phyloP scores from a whole-genome alignment of 2,797 vertebrate species.

The Pogonophryne albipinna region DNA sequence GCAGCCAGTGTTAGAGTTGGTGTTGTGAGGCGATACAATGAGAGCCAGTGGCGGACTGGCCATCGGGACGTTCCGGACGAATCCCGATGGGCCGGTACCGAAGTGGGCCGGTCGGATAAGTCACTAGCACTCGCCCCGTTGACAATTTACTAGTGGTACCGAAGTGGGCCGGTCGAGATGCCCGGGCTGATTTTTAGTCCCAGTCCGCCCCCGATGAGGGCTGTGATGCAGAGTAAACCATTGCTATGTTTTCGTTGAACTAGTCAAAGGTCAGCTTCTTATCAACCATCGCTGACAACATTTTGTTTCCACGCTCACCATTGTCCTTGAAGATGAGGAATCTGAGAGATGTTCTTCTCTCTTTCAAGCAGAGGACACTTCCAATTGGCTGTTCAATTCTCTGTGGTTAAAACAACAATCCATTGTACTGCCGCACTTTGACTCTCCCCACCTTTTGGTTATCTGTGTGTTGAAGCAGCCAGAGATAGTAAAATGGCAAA shows the following conservation, averaged over 20 bases:
- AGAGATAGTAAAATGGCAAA: constrained; percentile 27
- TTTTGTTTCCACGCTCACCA: background rate
- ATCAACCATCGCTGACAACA: constrained; percentile 15
- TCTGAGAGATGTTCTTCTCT: constrained; percentile 2
- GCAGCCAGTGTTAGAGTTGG: background rate
- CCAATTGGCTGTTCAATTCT: constrained; percentile 20
- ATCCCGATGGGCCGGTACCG: too few relatives aligned
- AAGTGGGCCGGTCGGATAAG: too few relatives aligned
- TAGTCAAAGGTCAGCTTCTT: background rate
- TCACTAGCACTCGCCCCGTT: too few relatives aligned
- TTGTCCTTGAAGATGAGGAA: constrained; percentile 21
- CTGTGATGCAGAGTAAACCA: too few relatives aligned
- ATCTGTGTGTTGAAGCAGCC: constrained; percentile 30
- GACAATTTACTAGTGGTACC: too few relatives aligned
- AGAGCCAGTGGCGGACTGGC: too few relatives aligned
- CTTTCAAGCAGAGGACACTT: constrained; percentile 16
- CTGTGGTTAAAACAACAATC: constrained; percentile 32
- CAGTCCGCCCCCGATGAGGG: too few relatives aligned
- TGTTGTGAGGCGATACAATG: background rate
- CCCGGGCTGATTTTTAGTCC: too few relatives aligned
- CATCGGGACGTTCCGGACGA: too few relatives aligned
- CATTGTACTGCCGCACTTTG: constrained; percentile 20
- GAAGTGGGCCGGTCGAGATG: too few relatives aligned
- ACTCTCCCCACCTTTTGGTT: constrained; percentile 16
- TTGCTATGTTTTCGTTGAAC: constrained; percentile 1